Percentiles rank a stretch among this genome's conserved stretches.
phyloP scores from a whole-genome alignment of 2,888 invertebrate species.

The Cosmia trapezina region DNA sequence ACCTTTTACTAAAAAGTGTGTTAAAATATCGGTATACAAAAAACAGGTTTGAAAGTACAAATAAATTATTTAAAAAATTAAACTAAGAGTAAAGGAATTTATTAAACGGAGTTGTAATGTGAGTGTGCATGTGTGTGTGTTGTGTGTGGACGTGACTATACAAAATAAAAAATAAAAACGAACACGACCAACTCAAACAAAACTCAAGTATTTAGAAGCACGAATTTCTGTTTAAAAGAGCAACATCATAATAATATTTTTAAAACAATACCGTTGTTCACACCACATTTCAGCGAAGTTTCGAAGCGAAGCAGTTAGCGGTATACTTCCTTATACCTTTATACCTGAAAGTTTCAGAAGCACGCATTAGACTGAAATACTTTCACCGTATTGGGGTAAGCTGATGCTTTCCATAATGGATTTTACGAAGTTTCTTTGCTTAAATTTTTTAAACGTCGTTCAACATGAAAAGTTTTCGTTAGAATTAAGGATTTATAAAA shows the following conservation, averaged over 20 bases:
- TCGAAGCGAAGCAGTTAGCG: slow-evolving; percentile 55
- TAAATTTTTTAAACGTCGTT: slow-evolving; percentile 61
- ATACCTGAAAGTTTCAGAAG: slow-evolving; percentile 58
- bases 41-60: too few species aligned
- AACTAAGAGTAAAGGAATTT: too few species aligned
- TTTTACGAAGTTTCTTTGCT: slow-evolving; percentile 65
- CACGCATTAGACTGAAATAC: slow-evolving; percentile 64
- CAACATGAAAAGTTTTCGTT: slow-evolving; percentile 49
- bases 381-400: slow-evolving; percentile 65
- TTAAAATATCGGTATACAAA: too few species aligned
- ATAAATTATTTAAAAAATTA: too few species aligned
- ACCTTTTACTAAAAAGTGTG: too few species aligned
- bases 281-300: slow-evolving; percentile 58
- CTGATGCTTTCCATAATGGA: slow-evolving; percentile 69
- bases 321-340: slow-evolving; percentile 41
- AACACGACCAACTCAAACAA: slow-evolving; percentile 11
- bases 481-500: slow-evolving; percentile 22
- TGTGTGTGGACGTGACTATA: too few species aligned
- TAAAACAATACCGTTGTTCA: slow-evolving; percentile 59
- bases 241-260: slow-evolving; percentile 49
- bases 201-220: slow-evolving; percentile 29
- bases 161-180: slow-evolving; percentile 14
- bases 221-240: slow-evolving; percentile 35
- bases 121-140: too few species aligned
- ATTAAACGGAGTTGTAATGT: too few species aligned